Evolutionary conservation across 2,888 invertebrate species (phyloP).

Genomic region (Epiblema foenella): DNA sequence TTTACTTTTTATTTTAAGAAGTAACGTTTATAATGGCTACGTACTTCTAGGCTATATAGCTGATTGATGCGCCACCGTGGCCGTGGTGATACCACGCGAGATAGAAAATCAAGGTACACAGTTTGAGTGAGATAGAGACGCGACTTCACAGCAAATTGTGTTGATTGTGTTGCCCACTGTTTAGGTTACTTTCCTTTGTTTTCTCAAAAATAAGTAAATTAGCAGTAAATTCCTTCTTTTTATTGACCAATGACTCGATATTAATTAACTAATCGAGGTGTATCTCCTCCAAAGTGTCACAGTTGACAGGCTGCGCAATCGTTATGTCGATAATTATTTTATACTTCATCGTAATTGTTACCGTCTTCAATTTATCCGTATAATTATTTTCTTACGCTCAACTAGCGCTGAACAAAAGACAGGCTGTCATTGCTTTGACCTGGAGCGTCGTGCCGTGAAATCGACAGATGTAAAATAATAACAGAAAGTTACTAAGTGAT

Average conservation of each 20-base stretch:
- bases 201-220: neutral
- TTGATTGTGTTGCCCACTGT: too few species aligned
- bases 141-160: too few species aligned
- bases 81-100: too few species aligned
- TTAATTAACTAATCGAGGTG: constrained; percentile 32
- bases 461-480: constrained; percentile 75
- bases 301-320: constrained; percentile 36
- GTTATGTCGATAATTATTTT: constrained; percentile 46
- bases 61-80: too few species aligned
- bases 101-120: too few species aligned
- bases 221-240: neutral
- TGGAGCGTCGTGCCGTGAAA: constrained; percentile 68
- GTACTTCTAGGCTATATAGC: too few species aligned
- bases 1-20: too few species aligned
- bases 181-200: too few species aligned
- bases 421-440: constrained; percentile 61
- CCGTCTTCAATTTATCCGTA: constrained; percentile 62
- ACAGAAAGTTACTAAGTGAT: constrained; percentile 59
- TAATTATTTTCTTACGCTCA: constrained; percentile 77
- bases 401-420: constrained; percentile 68
- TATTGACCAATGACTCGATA: neutral
- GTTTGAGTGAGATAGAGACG: too few species aligned
- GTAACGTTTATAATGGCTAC: too few species aligned
- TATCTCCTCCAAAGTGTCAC: constrained; percentile 33
- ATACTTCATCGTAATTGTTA: constrained; percentile 54